A percentile compares a stretch with the other conserved stretches of the same genome.
phyloP scores from a whole-genome alignment of 2,888 invertebrate species.

The Zygothrica quintamaculata region DNA sequence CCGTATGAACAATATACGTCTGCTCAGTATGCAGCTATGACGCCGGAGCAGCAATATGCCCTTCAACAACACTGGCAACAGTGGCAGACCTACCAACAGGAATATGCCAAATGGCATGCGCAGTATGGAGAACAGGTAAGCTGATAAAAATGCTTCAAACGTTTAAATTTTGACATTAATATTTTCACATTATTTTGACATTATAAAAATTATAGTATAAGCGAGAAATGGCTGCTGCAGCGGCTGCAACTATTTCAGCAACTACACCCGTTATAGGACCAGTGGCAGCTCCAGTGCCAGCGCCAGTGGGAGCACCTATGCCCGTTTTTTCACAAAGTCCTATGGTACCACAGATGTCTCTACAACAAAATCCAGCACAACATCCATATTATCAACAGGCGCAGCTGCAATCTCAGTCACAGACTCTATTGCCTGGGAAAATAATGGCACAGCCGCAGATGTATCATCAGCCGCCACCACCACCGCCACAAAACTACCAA shows the following conservation, averaged over 20 bases:
- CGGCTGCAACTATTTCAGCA: constrained; percentile 42
- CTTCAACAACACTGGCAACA: constrained; percentile 84
- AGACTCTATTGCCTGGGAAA: constrained; percentile 1
- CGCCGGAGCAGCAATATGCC: constrained; percentile 83
- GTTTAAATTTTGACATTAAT: too few relatives aligned
- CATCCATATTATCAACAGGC: constrained; percentile 50
- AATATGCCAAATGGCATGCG: constrained; percentile 84
- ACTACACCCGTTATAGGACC: constrained; percentile 3
- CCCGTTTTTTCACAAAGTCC: constrained; percentile 35
- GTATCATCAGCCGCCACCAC: constrained; percentile 80
- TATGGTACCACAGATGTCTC: constrained; percentile 30
- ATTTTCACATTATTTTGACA: too few relatives aligned
- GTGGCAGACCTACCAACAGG: constrained; percentile 84
- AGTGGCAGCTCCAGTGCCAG: neutral
- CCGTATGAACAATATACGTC: constrained; percentile 81
- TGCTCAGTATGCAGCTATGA: constrained; percentile 83
- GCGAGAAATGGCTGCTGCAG: constrained; percentile 83
- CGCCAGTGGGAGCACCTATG: constrained; percentile 33
- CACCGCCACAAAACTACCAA: constrained; percentile 39
- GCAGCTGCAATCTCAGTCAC: constrained; percentile 41
- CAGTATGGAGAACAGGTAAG: constrained; percentile 84
- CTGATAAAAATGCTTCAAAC: too few relatives aligned
- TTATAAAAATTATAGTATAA: constrained; percentile 80
- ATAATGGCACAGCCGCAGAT: constrained; percentile 74
- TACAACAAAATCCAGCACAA: constrained; percentile 43